Percentiles rank a stretch among this genome's conserved stretches.
phyloP scores from a whole-genome alignment of 2,113 vertebrate genomes.

The Semnornis frantzii region DNA sequence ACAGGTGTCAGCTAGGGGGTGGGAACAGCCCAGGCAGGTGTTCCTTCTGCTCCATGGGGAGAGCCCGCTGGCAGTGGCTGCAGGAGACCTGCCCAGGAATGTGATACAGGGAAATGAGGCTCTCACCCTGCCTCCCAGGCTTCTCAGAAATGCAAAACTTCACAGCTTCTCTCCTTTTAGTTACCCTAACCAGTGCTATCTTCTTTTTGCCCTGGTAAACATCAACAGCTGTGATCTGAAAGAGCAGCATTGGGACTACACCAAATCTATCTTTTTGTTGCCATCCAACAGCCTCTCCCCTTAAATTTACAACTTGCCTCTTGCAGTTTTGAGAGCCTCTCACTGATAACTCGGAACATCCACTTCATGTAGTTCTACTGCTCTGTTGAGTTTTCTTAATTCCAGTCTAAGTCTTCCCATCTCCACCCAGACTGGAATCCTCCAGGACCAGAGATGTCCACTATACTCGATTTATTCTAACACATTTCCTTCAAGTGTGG shows the following conservation, averaged over 20 bases:
- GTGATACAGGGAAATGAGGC: background rate
- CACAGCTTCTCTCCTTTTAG: background rate
- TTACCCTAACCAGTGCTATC: background rate
- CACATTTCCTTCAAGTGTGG: background rate
- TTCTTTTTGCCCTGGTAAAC: background rate
- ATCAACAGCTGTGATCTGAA: background rate
- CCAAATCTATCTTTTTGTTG: background rate
- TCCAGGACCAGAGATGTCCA: background rate
- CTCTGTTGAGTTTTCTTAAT: background rate
- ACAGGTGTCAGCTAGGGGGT: background rate
- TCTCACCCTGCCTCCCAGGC: background rate
- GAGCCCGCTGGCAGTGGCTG: background rate
- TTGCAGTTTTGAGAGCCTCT: background rate
- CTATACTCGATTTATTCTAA: background rate
- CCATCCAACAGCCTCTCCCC: background rate
- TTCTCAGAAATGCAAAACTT: background rate
- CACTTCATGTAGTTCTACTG: background rate
- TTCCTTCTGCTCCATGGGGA: background rate
- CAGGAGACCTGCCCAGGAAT: background rate
- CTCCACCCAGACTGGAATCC: background rate
- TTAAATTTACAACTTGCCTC: background rate
- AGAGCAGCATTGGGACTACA: background rate
- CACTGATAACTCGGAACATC: background rate
- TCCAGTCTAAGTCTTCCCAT: fast-evolving
- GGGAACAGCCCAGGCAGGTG: background rate